These are phyloP conservation scores for Drosophila prolongata DNA, from an alignment of 2,888 invertebrate species.

Conservation along the genomic window DNA sequence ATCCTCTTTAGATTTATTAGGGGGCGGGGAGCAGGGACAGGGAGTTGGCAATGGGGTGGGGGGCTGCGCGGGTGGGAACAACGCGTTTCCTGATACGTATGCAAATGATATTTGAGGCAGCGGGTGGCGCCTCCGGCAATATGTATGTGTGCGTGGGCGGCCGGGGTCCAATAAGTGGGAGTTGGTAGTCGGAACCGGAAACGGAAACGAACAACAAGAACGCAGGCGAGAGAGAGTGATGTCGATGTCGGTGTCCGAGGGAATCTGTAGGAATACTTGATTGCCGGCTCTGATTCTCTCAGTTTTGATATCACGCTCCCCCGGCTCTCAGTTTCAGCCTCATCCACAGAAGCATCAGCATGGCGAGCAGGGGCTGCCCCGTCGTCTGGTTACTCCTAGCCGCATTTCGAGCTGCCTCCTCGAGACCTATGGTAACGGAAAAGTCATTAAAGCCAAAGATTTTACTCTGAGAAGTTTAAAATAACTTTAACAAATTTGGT, in stretches of 20 bases:
- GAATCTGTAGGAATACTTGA: constrained; percentile 77
- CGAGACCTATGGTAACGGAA: constrained; percentile 56
- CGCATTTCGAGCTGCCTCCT: constrained; percentile 68
- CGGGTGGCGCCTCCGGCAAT: constrained; percentile 54
- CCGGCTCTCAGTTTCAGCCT: constrained; percentile 21
- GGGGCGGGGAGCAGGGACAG: constrained; percentile 3
- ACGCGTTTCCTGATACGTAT: constrained; percentile 54
- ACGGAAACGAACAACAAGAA: constrained; percentile 41
- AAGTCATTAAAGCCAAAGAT: background rate
- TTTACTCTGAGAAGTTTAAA: background rate
- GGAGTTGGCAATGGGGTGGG: background rate
- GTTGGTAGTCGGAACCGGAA: constrained; percentile 27
- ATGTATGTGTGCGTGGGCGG: constrained; percentile 32
- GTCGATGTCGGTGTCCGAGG: constrained; percentile 42
- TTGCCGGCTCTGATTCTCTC: constrained; percentile 71
- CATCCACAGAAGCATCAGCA: constrained; percentile 42
- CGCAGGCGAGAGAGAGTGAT: constrained; percentile 33
- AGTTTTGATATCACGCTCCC: constrained; percentile 69
- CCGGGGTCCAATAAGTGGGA: constrained; percentile 24
- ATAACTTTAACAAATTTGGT: background rate
- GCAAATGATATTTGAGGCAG: constrained; percentile 73
- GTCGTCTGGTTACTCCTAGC: constrained; percentile 42
- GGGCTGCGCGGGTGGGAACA: constrained; percentile 37
- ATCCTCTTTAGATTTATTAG: constrained; percentile 21
- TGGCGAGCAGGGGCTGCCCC: constrained; percentile 36